Percentiles rank a stretch among this genome's conserved stretches.
Conservation (phyloP, 1,140 invertebrate genomes). For the Holotrichia oblita region DNA sequence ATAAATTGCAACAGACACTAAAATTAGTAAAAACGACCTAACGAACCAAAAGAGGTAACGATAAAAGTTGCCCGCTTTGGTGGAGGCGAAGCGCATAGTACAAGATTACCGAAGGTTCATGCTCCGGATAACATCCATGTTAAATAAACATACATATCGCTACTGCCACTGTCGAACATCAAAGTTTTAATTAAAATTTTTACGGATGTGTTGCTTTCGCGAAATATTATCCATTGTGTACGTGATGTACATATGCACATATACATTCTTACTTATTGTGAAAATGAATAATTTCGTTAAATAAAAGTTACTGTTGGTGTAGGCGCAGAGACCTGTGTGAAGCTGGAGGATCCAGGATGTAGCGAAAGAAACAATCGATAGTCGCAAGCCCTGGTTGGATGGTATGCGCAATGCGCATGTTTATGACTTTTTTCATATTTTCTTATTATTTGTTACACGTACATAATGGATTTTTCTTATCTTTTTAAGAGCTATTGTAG, state of each 20-base stretch:
- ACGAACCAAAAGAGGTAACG: conserved; percentile 24
- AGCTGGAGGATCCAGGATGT: conserved; percentile 35
- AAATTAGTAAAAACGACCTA: neutral
- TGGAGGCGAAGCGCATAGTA: neutral
- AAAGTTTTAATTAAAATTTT: conserved; percentile 17
- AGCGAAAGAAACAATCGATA: conserved; percentile 37
- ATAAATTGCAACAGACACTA: neutral
- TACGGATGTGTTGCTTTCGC: neutral
- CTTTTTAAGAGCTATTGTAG: conserved; percentile 5
- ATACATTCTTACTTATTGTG: neutral
- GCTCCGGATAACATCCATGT: neutral
- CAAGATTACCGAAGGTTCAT: conserved; percentile 11
- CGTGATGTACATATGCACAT: neutral
- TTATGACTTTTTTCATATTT: conserved; percentile 28
- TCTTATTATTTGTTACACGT: conserved; percentile 15
- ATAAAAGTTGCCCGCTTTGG: conserved; percentile 22
- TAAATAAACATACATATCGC: neutral
- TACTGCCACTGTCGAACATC: neutral
- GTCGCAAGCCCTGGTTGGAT: conserved; percentile 26
- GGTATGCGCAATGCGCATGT: conserved; percentile 36
- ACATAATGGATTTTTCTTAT: neutral
- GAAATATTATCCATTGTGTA: neutral
- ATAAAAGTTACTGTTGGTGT: conserved; percentile 35
- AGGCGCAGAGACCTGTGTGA: conserved; percentile 29
- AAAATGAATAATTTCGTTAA: neutral